Conservation (phyloP, 1,140 invertebrate species). For the Zaprionus kolodkinae region DNA sequence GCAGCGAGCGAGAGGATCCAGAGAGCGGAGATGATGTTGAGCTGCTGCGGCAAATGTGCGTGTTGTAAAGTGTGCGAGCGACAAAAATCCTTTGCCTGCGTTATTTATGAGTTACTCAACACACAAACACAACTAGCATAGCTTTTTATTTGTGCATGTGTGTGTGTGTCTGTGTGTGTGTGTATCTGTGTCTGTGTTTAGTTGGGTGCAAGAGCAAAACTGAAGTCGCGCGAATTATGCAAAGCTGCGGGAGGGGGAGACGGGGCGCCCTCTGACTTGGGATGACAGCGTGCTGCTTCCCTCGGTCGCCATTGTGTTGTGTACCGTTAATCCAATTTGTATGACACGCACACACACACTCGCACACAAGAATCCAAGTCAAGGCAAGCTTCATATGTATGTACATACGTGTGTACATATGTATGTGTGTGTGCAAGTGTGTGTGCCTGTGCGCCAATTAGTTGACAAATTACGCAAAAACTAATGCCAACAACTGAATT, state of each 20-base stretch:
- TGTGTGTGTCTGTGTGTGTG: slow-evolving; percentile 7
- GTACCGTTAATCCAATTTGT: slow-evolving; percentile 74
- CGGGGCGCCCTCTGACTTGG: background rate
- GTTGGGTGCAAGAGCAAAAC: slow-evolving; percentile 14
- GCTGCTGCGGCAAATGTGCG: slow-evolving; percentile 33
- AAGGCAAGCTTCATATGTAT: slow-evolving; percentile 26
- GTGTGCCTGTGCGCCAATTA: slow-evolving; percentile 63
- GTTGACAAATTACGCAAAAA: slow-evolving; percentile 81
- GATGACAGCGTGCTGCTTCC: slow-evolving; percentile 30
- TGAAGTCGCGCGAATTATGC: slow-evolving; percentile 51
- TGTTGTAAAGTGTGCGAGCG: slow-evolving; percentile 28
- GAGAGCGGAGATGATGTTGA: slow-evolving; percentile 25
- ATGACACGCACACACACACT: slow-evolving; percentile 38
- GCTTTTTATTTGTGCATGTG: slow-evolving; percentile 3
- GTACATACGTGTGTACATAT: slow-evolving; percentile 22
- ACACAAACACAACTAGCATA: slow-evolving; percentile 25
- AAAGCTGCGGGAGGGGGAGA: slow-evolving; percentile 17
- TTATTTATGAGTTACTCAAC: slow-evolving; percentile 11
- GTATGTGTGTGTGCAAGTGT: slow-evolving; percentile 21
- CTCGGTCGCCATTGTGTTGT: slow-evolving; percentile 29
- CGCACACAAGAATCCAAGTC: slow-evolving; percentile 30
- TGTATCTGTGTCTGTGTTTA: background rate
- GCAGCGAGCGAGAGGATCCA: background rate
- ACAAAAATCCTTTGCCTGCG: slow-evolving; percentile 11
- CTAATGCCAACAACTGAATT: slow-evolving; percentile 58